Percentiles rank a stretch among this genome's conserved stretches.
These are phyloP conservation scores for Tetranychus cinnabarinus DNA, from an alignment of 1,140 invertebrate genomes.

Conservation along the genomic window DNA sequence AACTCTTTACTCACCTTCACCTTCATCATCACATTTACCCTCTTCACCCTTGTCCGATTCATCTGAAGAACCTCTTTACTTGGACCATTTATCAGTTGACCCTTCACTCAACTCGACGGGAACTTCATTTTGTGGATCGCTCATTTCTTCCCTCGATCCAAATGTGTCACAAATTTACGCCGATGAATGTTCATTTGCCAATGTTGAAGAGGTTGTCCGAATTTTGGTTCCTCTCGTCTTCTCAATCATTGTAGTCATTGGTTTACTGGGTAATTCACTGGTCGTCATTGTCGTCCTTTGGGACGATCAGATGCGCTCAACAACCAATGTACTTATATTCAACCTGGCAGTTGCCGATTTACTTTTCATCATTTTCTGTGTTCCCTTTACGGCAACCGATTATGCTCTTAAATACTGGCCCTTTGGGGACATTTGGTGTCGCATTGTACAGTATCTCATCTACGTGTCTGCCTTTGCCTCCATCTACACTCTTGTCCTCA, in stretches of 20 bases:
- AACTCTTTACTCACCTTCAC: no score
- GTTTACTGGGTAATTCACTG: conserved; percentile 61
- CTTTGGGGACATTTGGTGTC: conserved; percentile 71
- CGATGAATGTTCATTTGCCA: no score
- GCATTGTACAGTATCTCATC: conserved; percentile 54
- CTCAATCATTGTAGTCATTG: conserved; percentile 59
- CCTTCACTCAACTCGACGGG: no score
- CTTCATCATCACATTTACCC: no score
- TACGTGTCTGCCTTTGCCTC: conserved; percentile 76
- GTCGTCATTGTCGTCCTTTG: conserved; percentile 41
- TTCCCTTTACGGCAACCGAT: conserved; percentile 72
- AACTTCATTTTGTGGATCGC: no score
- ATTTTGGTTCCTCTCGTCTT: conserved; percentile 57
- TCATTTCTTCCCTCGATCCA: no score
- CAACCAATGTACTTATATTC: conserved; percentile 73
- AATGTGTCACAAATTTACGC: no score
- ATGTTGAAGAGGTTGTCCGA: no score
- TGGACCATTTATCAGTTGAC: no score
- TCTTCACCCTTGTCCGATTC: no score
- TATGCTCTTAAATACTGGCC: conserved; percentile 69
- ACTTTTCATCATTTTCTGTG: conserved; percentile 81
- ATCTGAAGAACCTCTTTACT: no score
- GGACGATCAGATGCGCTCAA: conserved; percentile 73
- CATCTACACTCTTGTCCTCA: conserved; percentile 45
- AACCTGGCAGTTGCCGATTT: conserved; percentile 70